Base-by-base conservation (phyloP, 2,113 vertebrate species). In the Copsychus sechellarum region DNA sequence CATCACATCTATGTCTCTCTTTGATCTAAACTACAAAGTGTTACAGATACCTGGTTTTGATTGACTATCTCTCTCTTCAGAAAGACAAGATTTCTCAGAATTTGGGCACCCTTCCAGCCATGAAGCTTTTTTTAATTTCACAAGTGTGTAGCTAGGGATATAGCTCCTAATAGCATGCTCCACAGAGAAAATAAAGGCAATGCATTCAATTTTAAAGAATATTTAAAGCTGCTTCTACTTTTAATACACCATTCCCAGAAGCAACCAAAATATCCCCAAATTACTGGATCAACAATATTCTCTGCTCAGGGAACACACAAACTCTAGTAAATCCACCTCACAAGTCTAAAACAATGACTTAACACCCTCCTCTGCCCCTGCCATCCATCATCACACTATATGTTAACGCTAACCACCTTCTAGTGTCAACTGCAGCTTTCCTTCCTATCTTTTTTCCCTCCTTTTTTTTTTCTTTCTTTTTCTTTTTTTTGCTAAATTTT, bases 191-290 rank as follows among this genome's bases (percentile, higher is more conserved):
- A 65, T 45, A 69, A 88, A 77, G 23, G 70, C 45, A 88, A 80
- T 16, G 24, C 42, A 38, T 76, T 88, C 34, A 9, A 20, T 65
- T 94, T 85, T 38, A 57, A 87, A 81, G 23, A 81, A 28, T 64
- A 87, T 79, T 88, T 88, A 85, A 91, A 94, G 45, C 19, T 71
- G 5, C 47, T 89, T 80, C 66, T 90, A 40, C 79, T 90, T 90
- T 65, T 93, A 96, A 93, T 47, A 34, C 54, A 90, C 42, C 36
- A 73, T 82, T 82, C 72, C 88, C 53, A 24, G 40, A 15, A 94
- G 62, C 24, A 90, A 88, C 34, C 22, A 51, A 80, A 80, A 88
- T 45, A 73, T 58, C 25, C 42, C 34, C 70, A 81, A 80, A 86
- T 45, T 51, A 92, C 25, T 70, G 25, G 47, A 83, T 70, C 50